These are phyloP conservation scores for Periplaneta americana DNA, from an alignment of 1,140 invertebrate genomes.

Conservation along the genomic window DNA sequence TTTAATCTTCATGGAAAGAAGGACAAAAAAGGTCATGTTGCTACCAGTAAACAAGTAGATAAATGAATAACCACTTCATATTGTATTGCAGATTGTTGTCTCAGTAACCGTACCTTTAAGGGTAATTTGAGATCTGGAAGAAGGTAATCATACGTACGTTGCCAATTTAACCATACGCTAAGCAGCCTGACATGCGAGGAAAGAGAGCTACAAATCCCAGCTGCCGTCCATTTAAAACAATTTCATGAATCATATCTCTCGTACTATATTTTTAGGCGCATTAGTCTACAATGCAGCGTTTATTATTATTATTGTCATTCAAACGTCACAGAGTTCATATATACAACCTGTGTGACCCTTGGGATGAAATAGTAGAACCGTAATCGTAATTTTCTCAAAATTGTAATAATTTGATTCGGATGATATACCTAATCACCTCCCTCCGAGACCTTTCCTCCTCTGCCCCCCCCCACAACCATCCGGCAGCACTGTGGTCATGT, in stretches of 20 bases:
- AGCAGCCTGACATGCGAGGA: background rate
- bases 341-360: background rate
- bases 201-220: background rate
- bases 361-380: background rate
- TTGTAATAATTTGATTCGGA: background rate
- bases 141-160: background rate
- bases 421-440: background rate
- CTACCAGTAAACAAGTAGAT: background rate
- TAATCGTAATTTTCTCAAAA: background rate
- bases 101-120: background rate
- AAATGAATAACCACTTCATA: background rate
- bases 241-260: background rate
- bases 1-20: background rate
- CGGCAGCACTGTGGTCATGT: background rate
- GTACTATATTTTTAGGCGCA: background rate
- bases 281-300: background rate
- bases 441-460: background rate
- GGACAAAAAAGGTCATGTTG: background rate
- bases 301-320: too few relatives aligned
- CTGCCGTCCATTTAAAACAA: background rate
- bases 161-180: background rate
- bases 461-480: background rate
- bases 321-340: background rate
- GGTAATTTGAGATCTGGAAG: background rate
- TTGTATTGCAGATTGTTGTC: background rate